A percentile compares a stretch with the other conserved stretches of the same genome.
Evolutionary conservation across 1,140 invertebrate genomes (phyloP).

Genomic region (Pseudomyrmex cubaensis): DNA sequence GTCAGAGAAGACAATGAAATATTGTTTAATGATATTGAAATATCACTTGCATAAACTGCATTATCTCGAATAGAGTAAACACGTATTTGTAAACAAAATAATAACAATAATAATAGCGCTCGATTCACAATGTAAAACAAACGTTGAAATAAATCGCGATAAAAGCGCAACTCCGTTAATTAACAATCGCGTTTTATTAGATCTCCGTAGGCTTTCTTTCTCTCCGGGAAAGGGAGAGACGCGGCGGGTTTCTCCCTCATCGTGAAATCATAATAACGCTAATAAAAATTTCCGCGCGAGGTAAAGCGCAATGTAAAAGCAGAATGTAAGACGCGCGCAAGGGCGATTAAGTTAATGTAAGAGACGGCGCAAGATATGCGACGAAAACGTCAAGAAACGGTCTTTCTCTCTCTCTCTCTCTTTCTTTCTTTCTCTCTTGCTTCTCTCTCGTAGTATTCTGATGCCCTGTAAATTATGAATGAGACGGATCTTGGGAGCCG

Average conservation of each 20-base stretch:
- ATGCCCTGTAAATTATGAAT: slow-evolving; percentile 68
- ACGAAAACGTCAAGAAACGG: neutral
- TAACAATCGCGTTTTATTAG: neutral
- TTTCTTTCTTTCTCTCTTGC: too few species aligned
- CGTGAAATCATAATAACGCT: neutral
- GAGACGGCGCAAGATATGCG: neutral
- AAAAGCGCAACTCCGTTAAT: neutral
- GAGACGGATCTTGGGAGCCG: slow-evolving; percentile 52
- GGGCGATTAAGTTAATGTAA: slow-evolving; percentile 25
- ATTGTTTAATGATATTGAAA: neutral
- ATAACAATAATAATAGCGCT: neutral
- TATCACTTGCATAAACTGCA: too few species aligned
- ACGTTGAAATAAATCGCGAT: neutral
- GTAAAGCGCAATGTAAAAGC: neutral
- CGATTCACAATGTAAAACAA: neutral
- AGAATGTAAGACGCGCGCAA: neutral
- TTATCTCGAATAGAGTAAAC: neutral
- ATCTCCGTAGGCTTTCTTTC: neutral
- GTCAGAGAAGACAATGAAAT: neutral
- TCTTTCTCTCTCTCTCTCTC: neutral
- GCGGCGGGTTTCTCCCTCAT: neutral
- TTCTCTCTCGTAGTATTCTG: neutral
- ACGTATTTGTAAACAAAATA: neutral
- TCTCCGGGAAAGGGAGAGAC: neutral
- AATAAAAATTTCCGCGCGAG: neutral